Evolutionary conservation across 2,797 vertebrate genomes (phyloP), one percentile per base, ranked within the genome.

Genomic region (Phoeniculus purpureus): DNA sequence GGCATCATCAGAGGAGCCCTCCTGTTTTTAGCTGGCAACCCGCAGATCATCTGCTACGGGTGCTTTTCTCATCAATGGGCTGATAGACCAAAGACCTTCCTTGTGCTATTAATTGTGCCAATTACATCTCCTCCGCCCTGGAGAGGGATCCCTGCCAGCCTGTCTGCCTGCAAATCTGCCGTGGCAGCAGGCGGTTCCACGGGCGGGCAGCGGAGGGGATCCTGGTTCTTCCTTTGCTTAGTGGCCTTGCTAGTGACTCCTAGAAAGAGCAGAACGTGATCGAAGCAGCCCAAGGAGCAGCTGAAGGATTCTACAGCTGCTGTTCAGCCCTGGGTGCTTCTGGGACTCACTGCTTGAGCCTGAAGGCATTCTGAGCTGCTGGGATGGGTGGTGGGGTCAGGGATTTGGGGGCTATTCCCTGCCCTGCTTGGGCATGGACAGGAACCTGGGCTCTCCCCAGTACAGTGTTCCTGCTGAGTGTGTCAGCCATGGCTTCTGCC

Each of bases 1-100:
- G 94, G 66, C 59, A 93, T 95, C 92, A 96, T 96, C 92, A 94
- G 73, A 93, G 62, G 34, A 56, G 92, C 43, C 20, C 11, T 81
- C 18, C 21, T 21, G 31, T 12, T 65, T 70, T 47, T 29, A 76
- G 15, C 43, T 66, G 37, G 29, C 25, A 87, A 37, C 10, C 22
- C 31, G 61, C 26, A 32, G 21, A 22, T 65, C 40, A 43, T 26
- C 27, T 68, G 15, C 71, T 81, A 21, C 23, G 68, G 74, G 60
- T 26, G 7, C 2, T 80, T 43, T 88, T 71, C 47, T 82, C 54
- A 58, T 58, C 72, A 76, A 29, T 47, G n/a, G 64, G 16, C 45
- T 85, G 54, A 77, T 52, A 68, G 76, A 82, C 11, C 22, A 14
- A 73, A 64, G 51, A 73, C 43, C 25, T 65, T 81, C 61, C 40